Evolutionary conservation across 30 jellyfish, hydroid and myxozoan species (phyloP).

Genomic region (Rhopilema esculentum): DNA sequence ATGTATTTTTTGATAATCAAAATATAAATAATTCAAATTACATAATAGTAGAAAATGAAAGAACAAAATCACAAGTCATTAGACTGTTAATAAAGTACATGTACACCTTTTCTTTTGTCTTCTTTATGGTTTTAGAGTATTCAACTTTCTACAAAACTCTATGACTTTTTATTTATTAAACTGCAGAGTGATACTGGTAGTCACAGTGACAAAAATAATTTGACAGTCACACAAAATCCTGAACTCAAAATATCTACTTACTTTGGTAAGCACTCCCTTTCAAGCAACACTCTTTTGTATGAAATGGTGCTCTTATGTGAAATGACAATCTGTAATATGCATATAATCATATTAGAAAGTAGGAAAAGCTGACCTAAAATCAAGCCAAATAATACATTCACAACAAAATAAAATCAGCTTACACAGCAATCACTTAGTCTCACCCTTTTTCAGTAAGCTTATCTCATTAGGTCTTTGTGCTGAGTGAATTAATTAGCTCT

Average conservation of each 20-base stretch:
- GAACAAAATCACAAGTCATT: neutral
- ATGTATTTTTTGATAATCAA: neutral
- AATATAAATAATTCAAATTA: neutral
- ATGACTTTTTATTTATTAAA: too few relatives aligned
- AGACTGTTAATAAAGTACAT: neutral
- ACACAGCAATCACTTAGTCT: too few relatives aligned
- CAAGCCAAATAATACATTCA: neutral
- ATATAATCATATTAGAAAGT: neutral
- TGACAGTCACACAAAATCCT: too few relatives aligned
- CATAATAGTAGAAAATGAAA: neutral
- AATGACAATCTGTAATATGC: neutral
- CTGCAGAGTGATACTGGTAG: too few relatives aligned
- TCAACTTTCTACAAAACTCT: too few relatives aligned
- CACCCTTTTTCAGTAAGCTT: too few relatives aligned
- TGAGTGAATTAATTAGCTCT: too few relatives aligned
- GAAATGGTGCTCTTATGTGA: conserved; percentile 8
- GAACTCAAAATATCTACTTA: neutral
- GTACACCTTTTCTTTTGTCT: too few relatives aligned
- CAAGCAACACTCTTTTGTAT: conserved; percentile 5
- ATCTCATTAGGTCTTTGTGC: too few relatives aligned
- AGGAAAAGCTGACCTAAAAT: neutral
- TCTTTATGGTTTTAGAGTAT: too few relatives aligned
- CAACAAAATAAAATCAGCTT: too few relatives aligned
- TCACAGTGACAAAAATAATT: too few relatives aligned
- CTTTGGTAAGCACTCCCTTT: neutral